phyloP scores from a whole-genome alignment of 2,888 invertebrate species.

The Diachrysia chrysitis region DNA sequence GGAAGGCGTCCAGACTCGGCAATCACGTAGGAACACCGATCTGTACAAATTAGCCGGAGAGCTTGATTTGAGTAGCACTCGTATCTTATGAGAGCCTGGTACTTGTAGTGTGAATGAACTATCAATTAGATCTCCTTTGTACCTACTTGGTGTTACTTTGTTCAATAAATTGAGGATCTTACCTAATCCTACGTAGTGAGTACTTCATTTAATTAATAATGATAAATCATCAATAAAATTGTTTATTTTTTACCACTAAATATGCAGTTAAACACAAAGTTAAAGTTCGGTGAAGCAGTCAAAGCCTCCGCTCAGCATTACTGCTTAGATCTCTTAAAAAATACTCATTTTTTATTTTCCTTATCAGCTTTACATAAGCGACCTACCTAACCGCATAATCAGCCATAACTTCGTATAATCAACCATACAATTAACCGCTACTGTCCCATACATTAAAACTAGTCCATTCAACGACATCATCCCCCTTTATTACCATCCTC shows the following conservation, averaged over 20 bases:
- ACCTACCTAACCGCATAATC: conserved; percentile 10
- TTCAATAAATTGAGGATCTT: no score
- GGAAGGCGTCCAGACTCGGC: conserved; percentile 37
- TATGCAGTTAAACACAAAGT: no score
- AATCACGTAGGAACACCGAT: conserved; percentile 30
- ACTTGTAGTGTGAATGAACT: background rate
- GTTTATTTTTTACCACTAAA: no score
- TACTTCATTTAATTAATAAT: no score
- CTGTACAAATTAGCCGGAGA: conserved; percentile 38
- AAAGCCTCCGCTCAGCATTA: no score
- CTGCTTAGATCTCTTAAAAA: no score
- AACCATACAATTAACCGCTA: conserved; percentile 37
- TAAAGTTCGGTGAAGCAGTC: no score
- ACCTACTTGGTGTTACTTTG: no score
- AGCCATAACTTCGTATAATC: conserved; percentile 18
- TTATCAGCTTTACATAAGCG: background rate
- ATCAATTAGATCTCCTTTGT: background rate
- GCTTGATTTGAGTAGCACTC: conserved; percentile 14
- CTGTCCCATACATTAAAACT: conserved; percentile 30
- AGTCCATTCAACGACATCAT: conserved; percentile 40
- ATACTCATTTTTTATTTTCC: no score
- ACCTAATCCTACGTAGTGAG: no score
- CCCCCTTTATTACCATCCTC: conserved; percentile 44
- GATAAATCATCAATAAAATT: no score
- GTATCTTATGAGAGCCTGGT: conserved; percentile 21